Base-by-base conservation (phyloP, 1,140 invertebrate species). In the Ladona fulva region DNA sequence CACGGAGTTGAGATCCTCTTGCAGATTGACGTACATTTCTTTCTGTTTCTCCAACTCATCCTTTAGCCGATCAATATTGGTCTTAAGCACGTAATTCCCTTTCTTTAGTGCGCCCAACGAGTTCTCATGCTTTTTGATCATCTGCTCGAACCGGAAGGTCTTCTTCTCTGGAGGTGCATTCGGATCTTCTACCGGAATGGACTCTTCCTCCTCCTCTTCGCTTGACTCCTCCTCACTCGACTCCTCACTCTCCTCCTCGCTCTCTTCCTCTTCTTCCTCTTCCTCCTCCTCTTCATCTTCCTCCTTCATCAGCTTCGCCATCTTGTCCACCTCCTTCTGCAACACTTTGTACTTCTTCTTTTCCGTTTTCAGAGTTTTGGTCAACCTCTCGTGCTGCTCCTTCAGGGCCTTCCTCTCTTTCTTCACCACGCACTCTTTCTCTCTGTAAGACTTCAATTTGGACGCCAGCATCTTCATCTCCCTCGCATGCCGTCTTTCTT, bases 251-350 rank as follows among this genome's bases (percentile, higher is more conserved):
- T 91, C 89, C 73, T 90, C 89, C 44, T 90, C 90, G 19, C 90
- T 89, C 22, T 92, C 91, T 37, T 89, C 89, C 12, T 91, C 84
- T 14, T 85, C 85, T 22, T 87, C 86, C 10, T 89, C 86, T 1
- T 87, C 84, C 12, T 87, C 84, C 10, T 85, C 85, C 0, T 85
- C 87, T n/a, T 89, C 90, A 6, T 93, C 91, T n/a, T 92, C 88
- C 80, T 93, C 92, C 78, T 91, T 93, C 90, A 95, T 92, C 78
- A 94, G 86, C 22, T 90, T 91, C 0, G 93, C 93, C 93, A 96
- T 95, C 74, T 75, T 95, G 81, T 95, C 92, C 5, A 95, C 93
- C 86, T 96, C 94, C 80, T 93, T 94, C 83, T 95, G 93, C 42
- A 96, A 83, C 75, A 89, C 88, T 80, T 85, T 85, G 76, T 84